phyloP scores from a whole-genome alignment of 2,797 vertebrate genomes.

The Tinamus major region DNA sequence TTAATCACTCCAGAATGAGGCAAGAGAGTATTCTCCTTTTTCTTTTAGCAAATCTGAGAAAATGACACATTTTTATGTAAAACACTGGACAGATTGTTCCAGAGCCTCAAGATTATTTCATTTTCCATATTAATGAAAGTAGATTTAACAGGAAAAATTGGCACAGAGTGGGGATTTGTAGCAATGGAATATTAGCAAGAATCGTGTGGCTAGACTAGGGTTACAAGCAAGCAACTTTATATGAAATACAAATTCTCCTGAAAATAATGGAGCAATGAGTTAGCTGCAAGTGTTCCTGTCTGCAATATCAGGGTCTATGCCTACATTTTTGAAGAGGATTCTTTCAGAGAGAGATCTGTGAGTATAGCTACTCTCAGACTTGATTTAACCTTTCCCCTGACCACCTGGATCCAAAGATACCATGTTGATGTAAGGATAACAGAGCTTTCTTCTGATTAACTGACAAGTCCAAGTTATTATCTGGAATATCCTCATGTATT shows the following conservation, averaged over 20 bases:
- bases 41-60: constrained; percentile 14
- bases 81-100: neutral
- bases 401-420: too few relatives aligned
- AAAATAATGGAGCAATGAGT: neutral
- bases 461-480: too few relatives aligned
- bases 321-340: neutral
- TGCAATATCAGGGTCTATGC: neutral
- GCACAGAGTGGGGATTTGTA: neutral
- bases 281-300: too few relatives aligned
- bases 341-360: neutral
- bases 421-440: too few relatives aligned
- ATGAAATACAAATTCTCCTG: neutral
- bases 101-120: neutral
- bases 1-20: constrained; percentile 1
- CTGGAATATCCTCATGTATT: too few relatives aligned
- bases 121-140: constrained; percentile 45
- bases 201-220: neutral
- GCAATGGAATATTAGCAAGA: constrained; percentile 28
- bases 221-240: neutral
- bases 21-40: neutral
- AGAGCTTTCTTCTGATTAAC: too few relatives aligned
- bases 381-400: too few relatives aligned
- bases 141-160: constrained; percentile 21
- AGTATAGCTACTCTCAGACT: too few relatives aligned
- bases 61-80: neutral